Evolutionary conservation across 2,113 vertebrate genomes (phyloP).

Genomic region (Pseudorectes ferrugineus): DNA sequence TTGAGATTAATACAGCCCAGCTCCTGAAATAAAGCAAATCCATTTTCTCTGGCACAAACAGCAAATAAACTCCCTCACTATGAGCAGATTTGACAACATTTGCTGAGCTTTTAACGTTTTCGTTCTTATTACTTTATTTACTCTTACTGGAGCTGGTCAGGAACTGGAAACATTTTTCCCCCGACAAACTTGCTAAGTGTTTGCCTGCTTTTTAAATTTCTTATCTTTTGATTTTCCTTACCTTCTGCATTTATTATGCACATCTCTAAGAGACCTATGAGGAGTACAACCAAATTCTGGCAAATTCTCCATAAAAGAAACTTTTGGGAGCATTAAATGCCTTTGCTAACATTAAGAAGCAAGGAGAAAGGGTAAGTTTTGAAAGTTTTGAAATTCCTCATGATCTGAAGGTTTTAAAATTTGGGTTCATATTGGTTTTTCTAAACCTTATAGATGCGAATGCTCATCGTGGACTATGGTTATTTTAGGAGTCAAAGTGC

Average conservation of each 20-base stretch:
- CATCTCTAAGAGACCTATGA: not conserved
- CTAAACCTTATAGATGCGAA: not conserved
- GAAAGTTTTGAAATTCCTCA: not conserved
- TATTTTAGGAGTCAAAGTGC: not conserved
- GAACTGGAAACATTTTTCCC: not conserved
- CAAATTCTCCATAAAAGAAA: not conserved
- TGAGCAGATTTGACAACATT: not conserved
- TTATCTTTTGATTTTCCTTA: not conserved
- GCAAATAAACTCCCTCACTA: not conserved
- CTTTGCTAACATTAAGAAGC: not conserved
- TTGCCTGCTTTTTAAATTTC: not conserved
- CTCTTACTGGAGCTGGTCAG: not conserved
- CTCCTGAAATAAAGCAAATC: conserved; percentile 21
- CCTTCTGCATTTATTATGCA: not conserved
- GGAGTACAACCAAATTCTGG: not conserved
- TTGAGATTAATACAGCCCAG: not conserved
- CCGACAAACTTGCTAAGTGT: not conserved
- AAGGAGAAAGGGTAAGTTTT: not conserved
- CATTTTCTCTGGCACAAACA: not conserved
- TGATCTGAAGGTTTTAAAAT: not conserved
- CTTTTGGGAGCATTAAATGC: not conserved
- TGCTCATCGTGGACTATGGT: not conserved
- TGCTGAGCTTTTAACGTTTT: conserved; percentile 13
- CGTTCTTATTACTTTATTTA: not conserved
- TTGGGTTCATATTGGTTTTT: not conserved